Percentiles rank a stretch among this genome's conserved stretches.
phyloP scores from a whole-genome alignment of 2,888 invertebrate genomes.

The Eurytoma californica region DNA sequence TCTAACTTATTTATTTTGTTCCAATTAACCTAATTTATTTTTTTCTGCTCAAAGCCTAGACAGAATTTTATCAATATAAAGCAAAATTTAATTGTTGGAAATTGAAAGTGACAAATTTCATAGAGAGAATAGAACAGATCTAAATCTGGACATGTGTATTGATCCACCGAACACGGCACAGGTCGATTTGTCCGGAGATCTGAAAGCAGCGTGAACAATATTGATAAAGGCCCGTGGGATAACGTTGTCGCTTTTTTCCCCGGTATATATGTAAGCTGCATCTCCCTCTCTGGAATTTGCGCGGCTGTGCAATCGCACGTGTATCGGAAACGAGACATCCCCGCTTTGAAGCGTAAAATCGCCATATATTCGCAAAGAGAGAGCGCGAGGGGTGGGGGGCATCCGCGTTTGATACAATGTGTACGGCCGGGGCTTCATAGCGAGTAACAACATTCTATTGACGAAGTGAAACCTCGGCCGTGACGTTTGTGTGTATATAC shows the following conservation, averaged over 20 bases:
- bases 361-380: slow-evolving; percentile 19
- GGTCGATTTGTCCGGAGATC: background rate
- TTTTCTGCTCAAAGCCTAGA: no score
- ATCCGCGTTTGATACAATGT: slow-evolving; percentile 43
- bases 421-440: background rate
- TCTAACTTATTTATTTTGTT: no score
- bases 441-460: slow-evolving; percentile 43
- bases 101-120: no score
- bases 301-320: background rate
- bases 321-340: slow-evolving; percentile 37
- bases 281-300: background rate
- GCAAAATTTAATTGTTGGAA: no score
- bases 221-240: slow-evolving; percentile 4
- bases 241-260: slow-evolving; percentile 6
- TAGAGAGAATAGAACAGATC: no score
- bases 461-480: slow-evolving; percentile 6
- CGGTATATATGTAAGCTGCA: background rate
- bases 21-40: no score
- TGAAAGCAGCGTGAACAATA: slow-evolving; percentile 30
- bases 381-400: background rate
- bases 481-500: slow-evolving; percentile 15
- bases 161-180: background rate
- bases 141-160: no score
- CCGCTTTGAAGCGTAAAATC: slow-evolving; percentile 45
- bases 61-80: no score